Base-by-base conservation (phyloP, 2,797 vertebrate genomes). In the Florisuga fusca region DNA sequence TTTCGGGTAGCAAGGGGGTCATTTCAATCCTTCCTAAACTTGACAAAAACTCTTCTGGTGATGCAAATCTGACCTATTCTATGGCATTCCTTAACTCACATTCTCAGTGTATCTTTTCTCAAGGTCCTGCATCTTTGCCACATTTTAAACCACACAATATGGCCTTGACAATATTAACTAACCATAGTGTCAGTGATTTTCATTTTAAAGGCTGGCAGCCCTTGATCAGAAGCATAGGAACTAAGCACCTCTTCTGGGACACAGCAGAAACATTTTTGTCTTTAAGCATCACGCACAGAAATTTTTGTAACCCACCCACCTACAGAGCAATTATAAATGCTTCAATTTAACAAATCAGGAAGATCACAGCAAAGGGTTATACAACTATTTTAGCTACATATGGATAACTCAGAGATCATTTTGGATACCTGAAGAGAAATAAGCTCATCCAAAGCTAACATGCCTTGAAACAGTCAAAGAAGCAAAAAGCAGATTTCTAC, bases 81-180 rank as follows among this genome's bases (percentile, higher is more conserved):
- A 10, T 1, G 3, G 13, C 29, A 73, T 88, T 81, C 27, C 21
- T 59, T 38, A 82, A 0, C 31, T 75, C 1, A 0, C 48, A 18
- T 76, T 73, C 55, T 55, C 76, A 29, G 1, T 53, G 77, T 84
- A 93, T 78, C 74, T 8, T 76, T 84, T 73, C 67, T 84, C 83
- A 95, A 95, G 86, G 80, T 61, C 85, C 62, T 13, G 5, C 66
- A 81, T 17, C 1, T 2, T 61, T 34, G 53, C 50, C 38, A 43
- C 79, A 33, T 46, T 80, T 87, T 50, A 67, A 64, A 21, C 45
- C 61, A 59, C 9, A 2, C 8, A 77, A 45, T 2, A 5, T 5
- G 12, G 22, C 62, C 79, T 87, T 2, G 0, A 36, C 17, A 26
- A 31, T 10, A 17, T 51, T 51, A 63, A 71, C 22, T 77, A 48